These are phyloP conservation scores for Zootermopsis nevadensis DNA, from an alignment of 2,888 invertebrate genomes.

Conservation along the genomic window DNA sequence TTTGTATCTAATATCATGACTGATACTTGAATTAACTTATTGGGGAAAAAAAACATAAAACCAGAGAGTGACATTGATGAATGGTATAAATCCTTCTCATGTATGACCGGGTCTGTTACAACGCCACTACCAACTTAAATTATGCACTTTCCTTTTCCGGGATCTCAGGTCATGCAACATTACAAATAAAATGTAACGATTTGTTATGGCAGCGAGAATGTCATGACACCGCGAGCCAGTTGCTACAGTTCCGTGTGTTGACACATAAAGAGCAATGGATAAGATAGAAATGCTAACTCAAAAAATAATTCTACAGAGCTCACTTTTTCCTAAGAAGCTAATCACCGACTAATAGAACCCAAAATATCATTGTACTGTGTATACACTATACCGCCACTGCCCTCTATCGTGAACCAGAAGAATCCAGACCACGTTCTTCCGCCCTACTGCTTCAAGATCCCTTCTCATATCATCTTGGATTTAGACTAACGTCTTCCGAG, in stretches of 20 bases:
- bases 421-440: too few species aligned
- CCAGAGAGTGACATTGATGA: not conserved
- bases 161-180: not conserved
- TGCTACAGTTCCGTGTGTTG: not conserved
- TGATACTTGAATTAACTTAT: not conserved
- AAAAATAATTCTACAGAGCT: too few species aligned
- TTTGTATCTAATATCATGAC: not conserved
- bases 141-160: not conserved
- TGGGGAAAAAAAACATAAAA: not conserved
- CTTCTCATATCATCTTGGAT: too few species aligned
- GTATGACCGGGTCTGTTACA: not conserved
- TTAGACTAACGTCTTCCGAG: too few species aligned
- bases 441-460: too few species aligned
- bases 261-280: not conserved
- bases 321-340: too few species aligned
- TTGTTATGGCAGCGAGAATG: not conserved
- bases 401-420: too few species aligned
- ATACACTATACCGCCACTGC: too few species aligned
- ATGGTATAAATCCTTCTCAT: not conserved
- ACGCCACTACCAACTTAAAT: not conserved
- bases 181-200: not conserved
- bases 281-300: not conserved
- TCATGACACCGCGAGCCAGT: not conserved
- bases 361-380: too few species aligned
- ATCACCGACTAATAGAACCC: too few species aligned